These are phyloP conservation scores for Corythoichthys haematopterus DNA, from an alignment of 2,113 vertebrate species.

Conservation along the genomic window DNA sequence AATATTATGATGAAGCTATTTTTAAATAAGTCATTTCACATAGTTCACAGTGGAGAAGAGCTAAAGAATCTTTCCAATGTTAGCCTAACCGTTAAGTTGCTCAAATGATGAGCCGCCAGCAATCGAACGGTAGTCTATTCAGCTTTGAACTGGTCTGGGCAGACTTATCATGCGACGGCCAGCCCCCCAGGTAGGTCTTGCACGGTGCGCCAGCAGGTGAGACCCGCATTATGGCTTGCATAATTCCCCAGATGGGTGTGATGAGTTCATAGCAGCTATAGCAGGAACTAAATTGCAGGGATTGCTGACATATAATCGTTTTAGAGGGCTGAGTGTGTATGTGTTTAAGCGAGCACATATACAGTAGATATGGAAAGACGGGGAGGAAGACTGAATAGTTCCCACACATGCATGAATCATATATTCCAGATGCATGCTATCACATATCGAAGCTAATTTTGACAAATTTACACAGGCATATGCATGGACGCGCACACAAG, in stretches of 20 bases:
- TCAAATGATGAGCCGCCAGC: conserved; percentile 75
- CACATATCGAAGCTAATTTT: conserved; percentile 20
- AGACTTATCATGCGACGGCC: conserved; percentile 72
- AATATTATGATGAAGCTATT: no score
- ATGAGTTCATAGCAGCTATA: conserved; percentile 74
- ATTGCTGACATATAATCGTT: conserved; percentile 77
- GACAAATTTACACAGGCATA: conserved; percentile 15
- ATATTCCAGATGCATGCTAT: conserved; percentile 22
- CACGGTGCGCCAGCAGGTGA: conserved; percentile 64
- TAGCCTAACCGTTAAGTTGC: conserved; percentile 52
- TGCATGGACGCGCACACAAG: conserved; percentile 2
- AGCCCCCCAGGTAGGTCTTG: conserved; percentile 49
- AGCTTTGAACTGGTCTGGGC: conserved; percentile 73
- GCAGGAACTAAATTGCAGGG: conserved; percentile 66
- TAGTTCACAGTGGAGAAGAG: no score
- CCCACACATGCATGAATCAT: conserved; percentile 9
- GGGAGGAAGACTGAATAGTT: conserved; percentile 32
- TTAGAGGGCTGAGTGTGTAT: conserved; percentile 52
- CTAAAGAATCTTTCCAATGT: conserved; percentile 6
- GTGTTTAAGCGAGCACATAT: conserved; percentile 16
- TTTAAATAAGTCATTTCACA: no score
- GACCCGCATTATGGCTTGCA: conserved; percentile 65
- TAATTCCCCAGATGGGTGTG: conserved; percentile 74
- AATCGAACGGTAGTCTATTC: conserved; percentile 65
- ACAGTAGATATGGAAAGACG: conserved; percentile 5